Conservation (phyloP, 2,797 vertebrate species). For the Rhinatrema bivittatum region DNA sequence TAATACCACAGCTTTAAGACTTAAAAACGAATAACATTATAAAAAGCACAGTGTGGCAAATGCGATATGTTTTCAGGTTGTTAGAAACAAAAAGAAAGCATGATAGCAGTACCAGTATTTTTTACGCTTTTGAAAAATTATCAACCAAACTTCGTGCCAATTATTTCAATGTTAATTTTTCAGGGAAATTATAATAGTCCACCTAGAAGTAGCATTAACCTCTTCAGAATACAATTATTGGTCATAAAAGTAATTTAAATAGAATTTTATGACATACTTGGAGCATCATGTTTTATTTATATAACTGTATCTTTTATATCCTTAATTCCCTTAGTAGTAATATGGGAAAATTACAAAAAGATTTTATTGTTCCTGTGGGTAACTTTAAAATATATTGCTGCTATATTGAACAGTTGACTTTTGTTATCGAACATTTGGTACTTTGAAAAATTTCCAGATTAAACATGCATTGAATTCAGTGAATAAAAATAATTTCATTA, state of each 20-base stretch:
- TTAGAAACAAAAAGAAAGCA: neutral
- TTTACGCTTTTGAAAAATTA: neutral
- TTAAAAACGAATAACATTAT: no score
- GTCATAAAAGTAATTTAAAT: constrained; percentile 53
- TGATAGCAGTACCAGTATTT: neutral
- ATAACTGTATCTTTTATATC: constrained; percentile 38
- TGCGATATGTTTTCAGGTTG: no score
- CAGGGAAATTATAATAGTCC: constrained; percentile 30
- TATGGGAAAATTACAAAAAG: constrained; percentile 48
- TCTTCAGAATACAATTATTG: constrained; percentile 56
- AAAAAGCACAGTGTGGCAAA: no score
- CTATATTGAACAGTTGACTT: constrained; percentile 38
- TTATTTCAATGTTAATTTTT: constrained; percentile 36
- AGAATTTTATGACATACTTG: constrained; percentile 44
- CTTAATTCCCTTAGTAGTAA: constrained; percentile 49
- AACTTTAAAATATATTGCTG: constrained; percentile 43
- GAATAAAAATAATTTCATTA: no score
- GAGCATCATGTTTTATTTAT: constrained; percentile 43
- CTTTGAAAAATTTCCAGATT: no score
- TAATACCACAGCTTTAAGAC: no score
- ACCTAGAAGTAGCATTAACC: constrained; percentile 16
- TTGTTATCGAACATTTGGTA: no score
- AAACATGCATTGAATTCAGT: no score
- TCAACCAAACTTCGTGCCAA: constrained; percentile 18
- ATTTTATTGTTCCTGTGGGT: constrained; percentile 43